Evolutionary conservation across 2,113 vertebrate genomes (phyloP).

Genomic region (Rattus norvegicus): GRCr8 NC_086030.1:32120001-32120500

Average conservation of each 20-base stretch:
- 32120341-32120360: neutral
- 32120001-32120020: neutral
- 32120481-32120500: conserved; percentile 7
- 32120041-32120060: neutral
- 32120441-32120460: conserved; percentile 15
- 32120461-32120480: neutral
- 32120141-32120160: too few relatives aligned
- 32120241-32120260: neutral
- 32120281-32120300: neutral
- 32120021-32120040: neutral
- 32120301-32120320: neutral
- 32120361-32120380: neutral
- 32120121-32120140: too few relatives aligned
- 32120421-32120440: neutral
- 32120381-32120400: neutral
- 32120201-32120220: neutral
- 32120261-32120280: conserved; percentile 17
- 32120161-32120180: too few relatives aligned
- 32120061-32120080: neutral
- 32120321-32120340: neutral
- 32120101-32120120: neutral
- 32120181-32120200: too few relatives aligned
- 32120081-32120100: neutral
- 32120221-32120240: neutral
- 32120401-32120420: neutral